Conservation (phyloP, 53 echinoderm and acorn worm genomes). For the Antedon mediterranea region DNA sequence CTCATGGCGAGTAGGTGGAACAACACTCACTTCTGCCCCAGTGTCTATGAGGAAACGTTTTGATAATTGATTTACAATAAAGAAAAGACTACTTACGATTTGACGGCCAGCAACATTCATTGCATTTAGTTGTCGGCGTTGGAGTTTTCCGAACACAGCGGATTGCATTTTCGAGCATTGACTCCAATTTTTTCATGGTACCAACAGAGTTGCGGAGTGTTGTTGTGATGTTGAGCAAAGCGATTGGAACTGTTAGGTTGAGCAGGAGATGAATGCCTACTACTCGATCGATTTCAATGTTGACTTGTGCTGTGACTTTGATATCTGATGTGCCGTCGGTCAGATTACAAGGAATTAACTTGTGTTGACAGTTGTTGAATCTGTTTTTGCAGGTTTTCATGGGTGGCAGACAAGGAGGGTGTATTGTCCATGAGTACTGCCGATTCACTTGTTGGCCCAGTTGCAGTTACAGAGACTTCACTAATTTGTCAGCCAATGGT, state of each 20-base stretch:
- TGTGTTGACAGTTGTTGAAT: background rate
- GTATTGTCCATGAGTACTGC: background rate
- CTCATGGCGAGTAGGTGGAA: conserved; percentile 3
- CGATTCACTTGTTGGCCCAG: background rate
- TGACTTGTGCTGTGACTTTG: background rate
- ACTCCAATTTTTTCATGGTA: conserved; percentile 8
- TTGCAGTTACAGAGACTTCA: background rate
- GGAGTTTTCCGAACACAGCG: conserved; percentile 12
- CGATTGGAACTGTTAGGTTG: background rate
- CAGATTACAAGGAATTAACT: background rate
- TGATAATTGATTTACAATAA: background rate
- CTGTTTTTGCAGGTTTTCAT: background rate
- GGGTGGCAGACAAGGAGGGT: background rate
- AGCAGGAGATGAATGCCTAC: background rate
- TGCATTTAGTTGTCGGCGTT: conserved; percentile 13
- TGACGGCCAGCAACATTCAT: background rate
- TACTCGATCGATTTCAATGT: background rate
- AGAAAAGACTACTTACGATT: background rate
- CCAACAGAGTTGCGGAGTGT: conserved; percentile 1
- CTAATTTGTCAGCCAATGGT: conserved; percentile 5
- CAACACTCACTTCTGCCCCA: conserved; percentile 6
- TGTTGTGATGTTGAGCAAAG: background rate
- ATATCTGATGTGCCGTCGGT: background rate
- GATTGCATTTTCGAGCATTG: conserved; percentile 2
- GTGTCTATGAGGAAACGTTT: conserved; percentile 9